Conservation (phyloP, 1,140 invertebrate species). For the Eriosoma lanigerum region DNA sequence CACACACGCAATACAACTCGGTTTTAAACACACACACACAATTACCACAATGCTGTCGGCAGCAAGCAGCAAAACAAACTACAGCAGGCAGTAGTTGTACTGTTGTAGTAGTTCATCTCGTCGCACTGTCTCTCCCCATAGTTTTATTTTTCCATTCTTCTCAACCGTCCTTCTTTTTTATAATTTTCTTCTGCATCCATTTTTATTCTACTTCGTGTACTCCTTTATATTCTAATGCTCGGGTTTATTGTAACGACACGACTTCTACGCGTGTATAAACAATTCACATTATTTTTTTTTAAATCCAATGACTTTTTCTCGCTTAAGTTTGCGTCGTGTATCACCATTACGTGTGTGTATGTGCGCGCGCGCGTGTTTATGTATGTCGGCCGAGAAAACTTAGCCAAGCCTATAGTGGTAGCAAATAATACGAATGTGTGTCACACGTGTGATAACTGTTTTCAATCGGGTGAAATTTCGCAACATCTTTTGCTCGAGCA, state of each 20-base stretch:
- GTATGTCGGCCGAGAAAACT: background rate
- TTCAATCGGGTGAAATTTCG: conserved; percentile 39
- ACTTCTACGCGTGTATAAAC: background rate
- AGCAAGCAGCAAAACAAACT: background rate
- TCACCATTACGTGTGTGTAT: no score
- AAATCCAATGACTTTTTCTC: background rate
- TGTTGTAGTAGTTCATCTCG: conserved; percentile 20
- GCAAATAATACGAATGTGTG: conserved; percentile 32
- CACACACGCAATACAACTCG: background rate
- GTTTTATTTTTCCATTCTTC: background rate
- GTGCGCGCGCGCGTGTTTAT: background rate
- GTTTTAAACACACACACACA: background rate
- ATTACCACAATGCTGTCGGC: background rate
- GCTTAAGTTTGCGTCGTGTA: background rate
- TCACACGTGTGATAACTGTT: conserved; percentile 30
- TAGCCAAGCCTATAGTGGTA: background rate
- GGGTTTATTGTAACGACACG: background rate
- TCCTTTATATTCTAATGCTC: background rate
- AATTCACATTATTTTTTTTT: background rate
- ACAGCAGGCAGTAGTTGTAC: background rate
- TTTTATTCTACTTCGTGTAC: background rate
- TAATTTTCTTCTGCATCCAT: background rate
- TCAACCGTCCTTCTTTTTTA: background rate
- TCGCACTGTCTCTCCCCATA: background rate
- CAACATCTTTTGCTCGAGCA: background rate